Percentiles rank a stretch among this genome's conserved stretches.
Conservation (phyloP, 2,888 invertebrate genomes). For the Phaonia tiefii region DNA sequence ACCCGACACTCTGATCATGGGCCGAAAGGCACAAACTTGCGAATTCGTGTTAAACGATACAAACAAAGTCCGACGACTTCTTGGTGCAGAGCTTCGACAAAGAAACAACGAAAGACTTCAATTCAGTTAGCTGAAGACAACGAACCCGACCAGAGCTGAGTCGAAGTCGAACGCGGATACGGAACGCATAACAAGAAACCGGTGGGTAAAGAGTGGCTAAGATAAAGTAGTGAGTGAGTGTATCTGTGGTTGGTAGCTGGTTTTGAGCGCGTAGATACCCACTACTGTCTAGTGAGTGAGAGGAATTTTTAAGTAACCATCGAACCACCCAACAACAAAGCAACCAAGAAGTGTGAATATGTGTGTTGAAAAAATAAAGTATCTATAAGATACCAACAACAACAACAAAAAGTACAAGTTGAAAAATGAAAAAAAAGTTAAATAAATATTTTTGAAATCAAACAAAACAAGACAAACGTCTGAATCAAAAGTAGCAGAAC, state of each 20-base stretch:
- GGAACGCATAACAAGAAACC: conserved; percentile 47
- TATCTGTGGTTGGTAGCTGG: conserved; percentile 13
- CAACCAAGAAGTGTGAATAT: conserved; percentile 35
- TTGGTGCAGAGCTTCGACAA: conserved; percentile 70
- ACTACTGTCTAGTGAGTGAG: conserved; percentile 42
- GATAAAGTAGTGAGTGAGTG: conserved; percentile 14
- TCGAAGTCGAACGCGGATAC: conserved; percentile 62
- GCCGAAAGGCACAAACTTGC: conserved; percentile 55
- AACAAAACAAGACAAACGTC: conserved; percentile 45
- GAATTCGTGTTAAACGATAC: conserved; percentile 26
- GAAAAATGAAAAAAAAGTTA: conserved; percentile 11
- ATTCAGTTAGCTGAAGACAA: conserved; percentile 80
- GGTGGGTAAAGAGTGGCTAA: conserved; percentile 61
- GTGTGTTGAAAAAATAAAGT: conserved; percentile 5
- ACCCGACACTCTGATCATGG: conserved; percentile 18
- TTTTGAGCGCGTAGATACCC: conserved; percentile 13
- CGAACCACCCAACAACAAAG: conserved; percentile 41
- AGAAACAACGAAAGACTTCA: conserved; percentile 80
- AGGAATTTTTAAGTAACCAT: conserved; percentile 58
- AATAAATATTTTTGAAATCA: conserved; percentile 46
- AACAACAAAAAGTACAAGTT: conserved; percentile 17
- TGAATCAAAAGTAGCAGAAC: conserved; percentile 2
- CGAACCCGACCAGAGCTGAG: conserved; percentile 78
- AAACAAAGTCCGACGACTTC: conserved; percentile 49
- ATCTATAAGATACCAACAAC: conserved; percentile 20